phyloP scores from a whole-genome alignment of 1,140 invertebrate species.

The Macrosteles quadrilineatus region DNA sequence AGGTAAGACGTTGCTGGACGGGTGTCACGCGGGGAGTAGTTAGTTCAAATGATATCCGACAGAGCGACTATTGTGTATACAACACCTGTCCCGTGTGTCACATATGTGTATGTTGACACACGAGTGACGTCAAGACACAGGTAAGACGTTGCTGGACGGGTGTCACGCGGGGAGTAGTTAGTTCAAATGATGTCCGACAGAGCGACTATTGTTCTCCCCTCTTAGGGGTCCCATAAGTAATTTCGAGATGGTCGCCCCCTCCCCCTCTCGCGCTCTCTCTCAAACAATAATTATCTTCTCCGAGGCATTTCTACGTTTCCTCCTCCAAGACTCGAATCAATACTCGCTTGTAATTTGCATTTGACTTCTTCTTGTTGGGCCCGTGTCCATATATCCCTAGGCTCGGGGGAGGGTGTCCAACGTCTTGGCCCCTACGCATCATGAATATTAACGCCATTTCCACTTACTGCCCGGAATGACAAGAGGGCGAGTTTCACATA shows the following conservation, averaged over 20 bases:
- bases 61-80: no score
- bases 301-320: conserved; percentile 35
- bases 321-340: conserved; percentile 33
- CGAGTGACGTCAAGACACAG: no score
- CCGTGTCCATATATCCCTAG: conserved; percentile 32
- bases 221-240: conserved; percentile 34
- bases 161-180: no score
- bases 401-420: conserved; percentile 9
- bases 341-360: conserved; percentile 36
- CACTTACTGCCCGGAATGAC: not conserved
- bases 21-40: no score
- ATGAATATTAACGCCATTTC: conserved; percentile 28
- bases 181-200: no score
- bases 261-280: conserved; percentile 32
- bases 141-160: no score
- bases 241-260: conserved; percentile 32
- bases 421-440: conserved; percentile 22
- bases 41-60: no score
- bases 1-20: no score
- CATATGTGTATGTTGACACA: no score
- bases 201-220: conserved; percentile 32
- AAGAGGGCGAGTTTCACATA: not conserved
- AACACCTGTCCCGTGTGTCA: no score
- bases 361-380: conserved; percentile 31
- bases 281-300: conserved; percentile 36